phyloP scores from a whole-genome alignment of 2,888 invertebrate genomes.

The Tetramorium bicarinatum region DNA sequence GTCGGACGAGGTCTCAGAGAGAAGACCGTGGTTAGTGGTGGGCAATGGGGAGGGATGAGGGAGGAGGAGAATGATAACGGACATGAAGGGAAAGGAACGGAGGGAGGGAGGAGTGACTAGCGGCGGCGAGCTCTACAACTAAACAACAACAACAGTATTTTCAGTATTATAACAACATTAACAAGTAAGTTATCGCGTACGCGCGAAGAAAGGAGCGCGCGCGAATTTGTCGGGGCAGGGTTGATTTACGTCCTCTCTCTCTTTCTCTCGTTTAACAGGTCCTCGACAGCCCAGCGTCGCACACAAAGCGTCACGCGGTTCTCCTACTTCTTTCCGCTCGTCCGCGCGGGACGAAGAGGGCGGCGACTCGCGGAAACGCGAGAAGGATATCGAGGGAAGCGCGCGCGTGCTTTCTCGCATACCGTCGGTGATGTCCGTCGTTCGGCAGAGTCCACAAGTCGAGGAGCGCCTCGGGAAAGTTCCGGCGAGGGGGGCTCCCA shows the following conservation, averaged over 20 bases:
- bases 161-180: constrained; percentile 86
- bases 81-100: constrained; percentile 36
- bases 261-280: constrained; percentile 15
- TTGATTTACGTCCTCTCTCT: constrained; percentile 45
- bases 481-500: constrained; percentile 18
- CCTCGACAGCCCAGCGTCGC: constrained; percentile 38
- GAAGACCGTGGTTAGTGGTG: constrained; percentile 45
- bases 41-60: constrained; percentile 21
- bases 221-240: constrained; percentile 58
- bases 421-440: constrained; percentile 50
- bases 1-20: constrained; percentile 47
- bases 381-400: constrained; percentile 21
- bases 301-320: constrained; percentile 9
- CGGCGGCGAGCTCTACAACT: constrained; percentile 87
- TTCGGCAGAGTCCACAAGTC: constrained; percentile 38
- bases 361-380: constrained; percentile 26
- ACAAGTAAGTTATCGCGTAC: constrained; percentile 84
- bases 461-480: constrained; percentile 40
- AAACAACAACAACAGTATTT: constrained; percentile 87
- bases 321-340: not conserved
- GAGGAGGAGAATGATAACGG: not conserved
- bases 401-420: constrained; percentile 51
- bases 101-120: constrained; percentile 82
- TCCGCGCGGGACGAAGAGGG: not conserved
- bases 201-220: constrained; percentile 59